Evolutionary conservation across 2,888 invertebrate genomes (phyloP).

Genomic region (Caenorhabditis sp.): DNA sequence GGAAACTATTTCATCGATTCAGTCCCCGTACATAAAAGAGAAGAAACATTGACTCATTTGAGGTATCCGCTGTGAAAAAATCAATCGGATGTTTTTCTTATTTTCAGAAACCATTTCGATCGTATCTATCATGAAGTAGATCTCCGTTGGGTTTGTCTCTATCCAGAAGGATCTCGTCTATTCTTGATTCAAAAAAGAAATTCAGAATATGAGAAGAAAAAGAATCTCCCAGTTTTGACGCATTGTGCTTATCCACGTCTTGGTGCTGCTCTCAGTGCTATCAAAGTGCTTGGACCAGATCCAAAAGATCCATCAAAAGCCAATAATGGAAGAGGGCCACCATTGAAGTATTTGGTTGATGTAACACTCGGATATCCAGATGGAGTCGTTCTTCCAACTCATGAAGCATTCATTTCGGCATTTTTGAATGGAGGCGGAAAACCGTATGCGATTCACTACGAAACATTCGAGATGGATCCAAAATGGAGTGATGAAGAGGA

Average conservation of each 20-base stretch:
- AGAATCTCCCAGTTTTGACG: conserved; percentile 90
- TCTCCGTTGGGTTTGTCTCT: conserved; percentile 57
- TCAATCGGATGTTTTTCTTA: too few species aligned
- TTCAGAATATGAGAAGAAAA: conserved; percentile 87
- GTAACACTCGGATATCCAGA: conserved; percentile 76
- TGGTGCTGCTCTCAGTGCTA: conserved; percentile 92
- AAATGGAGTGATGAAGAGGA: conserved; percentile 86
- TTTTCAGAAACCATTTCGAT: conserved; percentile 53
- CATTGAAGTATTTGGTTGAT: conserved; percentile 76
- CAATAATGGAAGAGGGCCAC: conserved; percentile 62
- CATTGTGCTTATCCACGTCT: conserved; percentile 92
- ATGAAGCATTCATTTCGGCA: conserved; percentile 58
- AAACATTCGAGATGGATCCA: conserved; percentile 71
- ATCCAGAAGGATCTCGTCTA: conserved; percentile 73
- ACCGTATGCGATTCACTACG: conserved; percentile 73
- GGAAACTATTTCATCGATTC: conserved; percentile 78
- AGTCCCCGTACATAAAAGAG: conserved; percentile 58
- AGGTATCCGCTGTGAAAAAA: not conserved
- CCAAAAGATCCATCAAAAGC: conserved; percentile 40
- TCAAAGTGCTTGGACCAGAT: conserved; percentile 86
- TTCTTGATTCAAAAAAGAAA: conserved; percentile 71
- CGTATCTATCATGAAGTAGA: conserved; percentile 46
- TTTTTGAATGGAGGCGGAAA: conserved; percentile 39
- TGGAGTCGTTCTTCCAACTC: conserved; percentile 67
- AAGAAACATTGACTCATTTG: conserved; percentile 91